Evolutionary conservation across 2,797 vertebrate species (phyloP), one percentile per base, ranked within the genome.

Genomic region (Triplophysa yarkandensis): DNA sequence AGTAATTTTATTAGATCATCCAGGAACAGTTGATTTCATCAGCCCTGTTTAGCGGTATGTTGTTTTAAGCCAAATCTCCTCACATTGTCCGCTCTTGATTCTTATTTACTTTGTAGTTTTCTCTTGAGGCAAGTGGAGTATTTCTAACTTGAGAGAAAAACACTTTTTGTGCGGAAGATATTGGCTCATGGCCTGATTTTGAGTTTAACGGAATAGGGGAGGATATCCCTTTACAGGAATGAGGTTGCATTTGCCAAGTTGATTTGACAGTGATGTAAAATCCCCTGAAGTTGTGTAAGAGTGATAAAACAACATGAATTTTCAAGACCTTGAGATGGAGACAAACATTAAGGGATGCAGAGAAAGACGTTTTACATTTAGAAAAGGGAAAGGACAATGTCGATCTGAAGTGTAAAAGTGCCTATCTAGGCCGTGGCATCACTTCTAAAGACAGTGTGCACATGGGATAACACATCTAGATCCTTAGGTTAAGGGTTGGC

Each of bases 91-190:
- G 36, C 60, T 50, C 60, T 36, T 64, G 16, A 64, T 64, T 41
- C 21, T 67, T 63, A 44, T 36, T 67, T 68, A 44, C 57, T 73
- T 78, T 44, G 58, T 52, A 30, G 50, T 50, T 28, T 62, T 55
- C 71, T 34, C 57, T 54, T 4, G 60, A 72, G 55, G 71, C 63
- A 77, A 66, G 60, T 52, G 43, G 76, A 73, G 70, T 78, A 78
- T 21, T 63, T 54, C 64, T 68, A 34, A 63, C 48, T 28, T 74
- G 63, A 68, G 44, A 46, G 39, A 57, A 21, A 68, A 41, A 30
- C 23, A 8, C 10, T 36, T 39, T 68, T 64, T 67, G 66, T 34
- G 30, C 34, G 62, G 44, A 68, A 39, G 46, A 54, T 68, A 36
- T 73, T 63, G 64, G 57, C 63, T 62, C 41, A 23, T 44, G 39